Evolutionary conservation across 2,113 vertebrate genomes (phyloP).

Genomic region (Cheirogaleus medius): DNA sequence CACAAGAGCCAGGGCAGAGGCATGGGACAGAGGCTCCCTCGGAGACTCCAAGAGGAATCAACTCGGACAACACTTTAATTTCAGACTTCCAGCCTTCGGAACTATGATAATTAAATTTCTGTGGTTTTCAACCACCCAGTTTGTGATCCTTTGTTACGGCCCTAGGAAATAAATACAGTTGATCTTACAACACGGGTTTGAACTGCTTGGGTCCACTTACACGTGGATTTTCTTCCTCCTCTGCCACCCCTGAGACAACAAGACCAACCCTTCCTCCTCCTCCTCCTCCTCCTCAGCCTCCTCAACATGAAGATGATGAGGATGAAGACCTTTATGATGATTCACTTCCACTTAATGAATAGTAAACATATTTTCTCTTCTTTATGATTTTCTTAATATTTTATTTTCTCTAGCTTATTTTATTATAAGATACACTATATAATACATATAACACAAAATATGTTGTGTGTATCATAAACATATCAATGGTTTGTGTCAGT

Average conservation of each 20-base stretch:
- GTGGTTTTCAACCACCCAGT: not conserved
- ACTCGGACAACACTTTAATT: not conserved
- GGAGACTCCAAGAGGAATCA: not conserved
- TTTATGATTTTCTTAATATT: not conserved
- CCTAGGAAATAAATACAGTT: not conserved
- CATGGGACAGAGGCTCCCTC: accelerated
- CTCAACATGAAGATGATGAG: not conserved
- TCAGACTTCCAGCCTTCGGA: not conserved
- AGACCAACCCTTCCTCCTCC: not conserved
- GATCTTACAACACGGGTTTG: not conserved
- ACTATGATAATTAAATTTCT: not conserved
- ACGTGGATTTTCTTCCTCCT: not conserved
- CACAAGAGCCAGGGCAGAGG: not conserved
- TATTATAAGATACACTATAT: not conserved
- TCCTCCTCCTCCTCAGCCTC: not conserved
- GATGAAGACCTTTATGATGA: not conserved
- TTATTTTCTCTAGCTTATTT: not conserved
- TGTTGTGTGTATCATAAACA: not conserved
- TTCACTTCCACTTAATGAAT: not conserved
- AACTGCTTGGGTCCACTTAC: not conserved
- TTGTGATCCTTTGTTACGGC: not conserved
- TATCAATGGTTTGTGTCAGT: not conserved
- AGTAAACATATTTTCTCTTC: not conserved
- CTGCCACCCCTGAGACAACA: not conserved
- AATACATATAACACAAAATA: not conserved